A percentile compares a stretch with the other conserved stretches of the same genome.
Evolutionary conservation across 2,888 invertebrate species (phyloP).

Genomic region (Dicycla oo): DNA sequence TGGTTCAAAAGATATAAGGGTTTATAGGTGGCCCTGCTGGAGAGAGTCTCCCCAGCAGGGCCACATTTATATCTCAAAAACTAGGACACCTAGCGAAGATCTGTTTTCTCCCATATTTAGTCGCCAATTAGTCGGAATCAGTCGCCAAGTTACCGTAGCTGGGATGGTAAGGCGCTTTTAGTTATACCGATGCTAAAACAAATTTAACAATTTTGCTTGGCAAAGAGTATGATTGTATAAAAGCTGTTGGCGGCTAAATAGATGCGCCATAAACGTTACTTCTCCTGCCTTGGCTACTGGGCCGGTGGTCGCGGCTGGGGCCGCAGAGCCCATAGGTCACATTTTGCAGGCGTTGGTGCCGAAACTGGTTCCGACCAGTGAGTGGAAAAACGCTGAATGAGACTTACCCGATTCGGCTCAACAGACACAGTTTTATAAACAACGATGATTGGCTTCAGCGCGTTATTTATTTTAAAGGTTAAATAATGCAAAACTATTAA

Average conservation of each 20-base stretch:
- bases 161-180: no score
- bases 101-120: no score
- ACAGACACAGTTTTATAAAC: neutral
- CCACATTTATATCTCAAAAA: no score
- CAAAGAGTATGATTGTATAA: neutral
- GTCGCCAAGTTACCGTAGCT: no score
- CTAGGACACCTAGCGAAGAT: no score
- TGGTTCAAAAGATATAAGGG: no score
- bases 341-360: neutral
- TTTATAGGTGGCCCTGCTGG: no score
- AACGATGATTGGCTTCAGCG: neutral
- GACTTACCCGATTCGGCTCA: neutral
- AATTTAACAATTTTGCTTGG: neutral
- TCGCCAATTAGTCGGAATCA: no score
- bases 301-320: neutral
- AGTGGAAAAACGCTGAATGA: neutral
- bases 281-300: neutral
- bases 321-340: neutral
- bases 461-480: no score
- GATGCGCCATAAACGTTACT: neutral
- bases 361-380: neutral
- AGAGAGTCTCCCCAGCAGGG: no score
- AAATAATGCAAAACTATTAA: neutral
- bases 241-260: neutral
- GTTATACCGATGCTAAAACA: no score